These are phyloP conservation scores for Tupiocoris notatus DNA, from an alignment of 2,888 invertebrate species.

Conservation along the genomic window DNA sequence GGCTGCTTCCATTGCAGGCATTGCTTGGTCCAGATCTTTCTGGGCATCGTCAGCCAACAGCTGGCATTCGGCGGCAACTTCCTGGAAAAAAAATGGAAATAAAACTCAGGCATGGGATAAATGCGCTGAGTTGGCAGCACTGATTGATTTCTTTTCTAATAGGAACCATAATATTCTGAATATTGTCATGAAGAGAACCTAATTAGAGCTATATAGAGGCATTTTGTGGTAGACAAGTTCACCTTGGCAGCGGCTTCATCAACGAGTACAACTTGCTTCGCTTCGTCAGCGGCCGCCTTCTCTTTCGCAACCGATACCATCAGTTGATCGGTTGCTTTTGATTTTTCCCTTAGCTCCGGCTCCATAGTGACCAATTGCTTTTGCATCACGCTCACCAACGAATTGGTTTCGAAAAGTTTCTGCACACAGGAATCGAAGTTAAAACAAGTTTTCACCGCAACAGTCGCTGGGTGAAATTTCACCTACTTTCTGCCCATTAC, in stretches of 20 bases:
- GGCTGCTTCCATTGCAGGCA: constrained; percentile 83
- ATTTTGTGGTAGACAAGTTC: too few relatives aligned
- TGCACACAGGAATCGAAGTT: too few relatives aligned
- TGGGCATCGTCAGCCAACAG: constrained; percentile 83
- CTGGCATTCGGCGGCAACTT: constrained; percentile 72
- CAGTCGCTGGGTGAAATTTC: too few relatives aligned
- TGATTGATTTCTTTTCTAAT: too few relatives aligned
- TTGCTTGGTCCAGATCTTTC: constrained; percentile 76
- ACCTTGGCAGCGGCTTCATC: constrained; percentile 82
- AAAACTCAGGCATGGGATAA: too few relatives aligned
- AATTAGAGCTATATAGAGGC: too few relatives aligned
- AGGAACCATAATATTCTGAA: too few relatives aligned
- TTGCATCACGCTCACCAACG: constrained; percentile 81
- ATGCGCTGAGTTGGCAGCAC: too few relatives aligned
- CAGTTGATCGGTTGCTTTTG: constrained; percentile 70
- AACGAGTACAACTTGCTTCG: constrained; percentile 72
- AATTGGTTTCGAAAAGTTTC: constrained; percentile 80
- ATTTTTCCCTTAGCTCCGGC: constrained; percentile 75
- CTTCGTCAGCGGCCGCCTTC: constrained; percentile 77
- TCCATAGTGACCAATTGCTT: constrained; percentile 76
- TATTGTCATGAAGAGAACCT: too few relatives aligned
- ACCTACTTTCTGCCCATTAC: constrained; percentile 66
- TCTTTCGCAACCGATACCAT: constrained; percentile 75
- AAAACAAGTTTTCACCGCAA: too few relatives aligned
- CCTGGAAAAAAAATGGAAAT: neutral